Evolutionary conservation across 2,797 vertebrate genomes (phyloP).

Genomic region (Phalloptychus januarius): DNA sequence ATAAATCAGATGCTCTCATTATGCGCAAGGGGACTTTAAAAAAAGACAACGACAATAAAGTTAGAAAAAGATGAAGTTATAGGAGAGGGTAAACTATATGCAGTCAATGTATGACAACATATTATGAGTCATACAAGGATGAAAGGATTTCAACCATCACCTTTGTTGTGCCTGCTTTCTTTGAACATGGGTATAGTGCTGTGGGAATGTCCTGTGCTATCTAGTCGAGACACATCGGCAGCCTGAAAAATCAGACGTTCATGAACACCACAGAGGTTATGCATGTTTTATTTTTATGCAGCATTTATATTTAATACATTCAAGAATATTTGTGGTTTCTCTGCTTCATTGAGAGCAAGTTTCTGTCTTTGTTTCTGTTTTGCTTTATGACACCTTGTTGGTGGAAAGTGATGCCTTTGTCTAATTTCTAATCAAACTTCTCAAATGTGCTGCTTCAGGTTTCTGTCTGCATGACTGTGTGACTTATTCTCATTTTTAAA

Average conservation of each 20-base stretch:
- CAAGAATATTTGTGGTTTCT: not conserved
- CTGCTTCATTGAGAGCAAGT: not conserved
- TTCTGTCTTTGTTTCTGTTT: not conserved
- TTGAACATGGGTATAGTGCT: conserved; percentile 41
- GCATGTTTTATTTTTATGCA: not conserved
- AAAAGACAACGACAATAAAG: conserved; percentile 50
- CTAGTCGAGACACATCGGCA: conserved; percentile 60
- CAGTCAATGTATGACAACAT: conserved; percentile 22
- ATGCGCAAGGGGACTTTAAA: conserved; percentile 80
- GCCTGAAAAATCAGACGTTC: conserved; percentile 29
- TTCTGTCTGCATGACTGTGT: not conserved
- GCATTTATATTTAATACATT: not conserved
- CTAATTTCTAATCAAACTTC: not conserved
- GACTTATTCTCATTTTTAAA: not conserved
- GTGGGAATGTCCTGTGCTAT: conserved; percentile 39
- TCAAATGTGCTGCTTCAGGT: not conserved
- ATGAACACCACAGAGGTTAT: not conserved
- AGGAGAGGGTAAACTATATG: conserved; percentile 2
- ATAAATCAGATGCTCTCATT: conserved; percentile 77
- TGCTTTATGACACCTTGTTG: not conserved
- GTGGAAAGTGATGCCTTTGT: not conserved
- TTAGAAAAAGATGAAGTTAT: conserved; percentile 32
- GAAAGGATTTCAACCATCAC: conserved; percentile 37
- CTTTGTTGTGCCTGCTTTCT: conserved; percentile 60
- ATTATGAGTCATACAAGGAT: not conserved